phyloP scores from a whole-genome alignment of 2,797 vertebrate genomes.

The Alectoris magna region DNA sequence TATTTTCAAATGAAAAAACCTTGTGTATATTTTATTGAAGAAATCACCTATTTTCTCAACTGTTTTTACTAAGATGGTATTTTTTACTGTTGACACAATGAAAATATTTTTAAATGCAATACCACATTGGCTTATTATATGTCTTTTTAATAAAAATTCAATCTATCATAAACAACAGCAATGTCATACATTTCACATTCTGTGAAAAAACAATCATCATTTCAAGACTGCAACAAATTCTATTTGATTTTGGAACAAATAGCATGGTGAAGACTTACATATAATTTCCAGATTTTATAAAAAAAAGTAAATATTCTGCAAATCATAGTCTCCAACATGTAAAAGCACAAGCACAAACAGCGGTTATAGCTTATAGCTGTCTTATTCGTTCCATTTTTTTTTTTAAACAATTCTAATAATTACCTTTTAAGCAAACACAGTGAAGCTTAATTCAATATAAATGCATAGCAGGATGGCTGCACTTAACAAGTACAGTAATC shows the following conservation, averaged over 20 bases:
- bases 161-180: not conserved
- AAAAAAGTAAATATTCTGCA: not conserved
- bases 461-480: not conserved
- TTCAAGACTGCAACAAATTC: not conserved
- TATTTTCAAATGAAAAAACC: not conserved
- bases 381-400: not conserved
- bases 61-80: not conserved
- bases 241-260: not conserved
- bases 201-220: not conserved
- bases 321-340: not conserved
- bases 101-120: not conserved
- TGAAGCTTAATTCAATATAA: not conserved
- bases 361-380: not conserved
- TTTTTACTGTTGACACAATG: not conserved
- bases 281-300: not conserved
- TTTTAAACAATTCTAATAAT: not conserved
- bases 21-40: not conserved
- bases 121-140: not conserved
- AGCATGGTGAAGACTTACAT: not conserved
- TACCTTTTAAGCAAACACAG: not conserved
- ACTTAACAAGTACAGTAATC: not conserved
- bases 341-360: not conserved
- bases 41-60: not conserved
- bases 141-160: not conserved
- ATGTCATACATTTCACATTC: not conserved